A percentile compares a stretch with the other conserved stretches of the same genome.
These are phyloP conservation scores for Megaptera novaeangliae DNA, from an alignment of 2,113 vertebrate species.

Conservation along the genomic window DNA sequence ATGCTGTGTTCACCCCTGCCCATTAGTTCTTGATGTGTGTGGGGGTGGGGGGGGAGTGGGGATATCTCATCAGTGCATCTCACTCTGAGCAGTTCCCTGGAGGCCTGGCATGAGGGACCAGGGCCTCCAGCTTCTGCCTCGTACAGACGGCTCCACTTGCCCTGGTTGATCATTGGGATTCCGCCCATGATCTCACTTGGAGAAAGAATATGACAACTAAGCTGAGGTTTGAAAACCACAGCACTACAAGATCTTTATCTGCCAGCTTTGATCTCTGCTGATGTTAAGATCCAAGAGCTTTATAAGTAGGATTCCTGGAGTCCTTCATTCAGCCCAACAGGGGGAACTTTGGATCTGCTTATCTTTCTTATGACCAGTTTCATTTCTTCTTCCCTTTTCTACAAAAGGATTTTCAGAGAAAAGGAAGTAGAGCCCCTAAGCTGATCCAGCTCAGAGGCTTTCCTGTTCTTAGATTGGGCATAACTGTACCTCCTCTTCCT, in stretches of 20 bases:
- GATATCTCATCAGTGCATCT: neutral
- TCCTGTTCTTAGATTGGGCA: neutral
- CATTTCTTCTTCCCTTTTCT: neutral
- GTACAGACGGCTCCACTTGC: neutral
- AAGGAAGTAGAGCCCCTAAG: neutral
- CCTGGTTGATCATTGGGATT: neutral
- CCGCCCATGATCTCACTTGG: neutral
- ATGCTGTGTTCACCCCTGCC: fast-evolving
- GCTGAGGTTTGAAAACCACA: neutral
- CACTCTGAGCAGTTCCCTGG: neutral
- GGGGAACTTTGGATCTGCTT: neutral
- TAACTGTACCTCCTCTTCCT: neutral
- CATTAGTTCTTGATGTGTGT: neutral
- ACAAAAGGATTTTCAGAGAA: neutral
- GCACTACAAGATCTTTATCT: neutral
- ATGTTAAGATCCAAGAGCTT: neutral
- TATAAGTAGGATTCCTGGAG: neutral
- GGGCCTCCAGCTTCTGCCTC: neutral
- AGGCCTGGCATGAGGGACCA: neutral
- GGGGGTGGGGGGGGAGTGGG: too few species aligned
- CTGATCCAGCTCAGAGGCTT: neutral
- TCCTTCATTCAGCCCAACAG: neutral
- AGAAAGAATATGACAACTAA: neutral
- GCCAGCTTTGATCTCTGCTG: neutral
- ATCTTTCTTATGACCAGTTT: neutral